phyloP scores from a whole-genome alignment of 1,140 invertebrate genomes.

The Ericerus pela region DNA sequence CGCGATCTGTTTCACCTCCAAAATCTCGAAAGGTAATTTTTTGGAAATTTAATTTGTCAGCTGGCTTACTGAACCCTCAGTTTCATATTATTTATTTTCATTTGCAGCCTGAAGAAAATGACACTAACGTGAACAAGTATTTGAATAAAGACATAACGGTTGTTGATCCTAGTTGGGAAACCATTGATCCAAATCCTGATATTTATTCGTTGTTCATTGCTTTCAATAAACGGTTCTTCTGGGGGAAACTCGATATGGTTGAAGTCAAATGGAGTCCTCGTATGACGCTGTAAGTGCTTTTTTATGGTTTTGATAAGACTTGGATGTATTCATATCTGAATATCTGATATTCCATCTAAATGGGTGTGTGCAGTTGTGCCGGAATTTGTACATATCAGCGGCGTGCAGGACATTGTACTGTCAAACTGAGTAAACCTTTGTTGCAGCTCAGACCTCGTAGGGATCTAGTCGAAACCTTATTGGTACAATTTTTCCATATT shows the following conservation, averaged over 20 bases:
- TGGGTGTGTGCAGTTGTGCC: conserved; percentile 50
- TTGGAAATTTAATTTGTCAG: background rate
- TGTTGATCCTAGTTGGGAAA: conserved; percentile 39
- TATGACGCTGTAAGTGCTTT: conserved; percentile 68
- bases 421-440: conserved; percentile 74
- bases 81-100: background rate
- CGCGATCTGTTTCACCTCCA: background rate
- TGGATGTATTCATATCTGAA: background rate
- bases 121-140: background rate
- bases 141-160: background rate
- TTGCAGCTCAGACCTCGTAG: conserved; percentile 81
- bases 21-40: background rate
- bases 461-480: conserved; percentile 84
- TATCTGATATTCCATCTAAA: background rate
- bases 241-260: conserved; percentile 53
- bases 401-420: conserved; percentile 58
- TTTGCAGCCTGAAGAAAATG: background rate
- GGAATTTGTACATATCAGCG: conserved; percentile 68
- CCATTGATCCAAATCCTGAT: conserved; percentile 86
- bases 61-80: background rate
- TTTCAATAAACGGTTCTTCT: conserved; percentile 79
- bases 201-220: conserved; percentile 68
- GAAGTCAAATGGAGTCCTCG: conserved; percentile 85
- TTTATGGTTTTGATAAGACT: background rate
- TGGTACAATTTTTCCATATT: conserved; percentile 38